Percentiles rank a stretch among this genome's conserved stretches.
phyloP scores from a whole-genome alignment of 1,140 invertebrate species.

The Nephila pilipes region DNA sequence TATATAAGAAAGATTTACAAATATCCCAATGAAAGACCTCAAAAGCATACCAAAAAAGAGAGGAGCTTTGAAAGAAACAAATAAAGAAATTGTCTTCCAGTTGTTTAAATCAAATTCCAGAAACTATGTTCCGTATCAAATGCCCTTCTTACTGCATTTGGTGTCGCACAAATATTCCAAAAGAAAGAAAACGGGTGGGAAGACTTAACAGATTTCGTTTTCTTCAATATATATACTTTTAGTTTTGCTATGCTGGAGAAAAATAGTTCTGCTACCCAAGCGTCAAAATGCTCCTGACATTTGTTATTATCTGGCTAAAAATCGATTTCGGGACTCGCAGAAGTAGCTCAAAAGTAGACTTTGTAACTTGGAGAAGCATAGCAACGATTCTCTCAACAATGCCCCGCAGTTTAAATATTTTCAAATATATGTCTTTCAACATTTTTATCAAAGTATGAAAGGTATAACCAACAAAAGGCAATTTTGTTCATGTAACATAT shows the following conservation, averaged over 20 bases:
- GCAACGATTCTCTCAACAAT: neutral
- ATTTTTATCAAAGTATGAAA: too few species aligned
- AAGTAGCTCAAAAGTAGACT: neutral
- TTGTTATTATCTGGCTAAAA: conserved; percentile 57
- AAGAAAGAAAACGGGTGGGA: neutral
- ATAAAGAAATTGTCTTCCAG: conserved; percentile 40
- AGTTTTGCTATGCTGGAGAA: conserved; percentile 12
- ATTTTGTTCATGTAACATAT: too few species aligned
- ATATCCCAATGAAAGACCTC: neutral
- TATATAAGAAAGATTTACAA: neutral
- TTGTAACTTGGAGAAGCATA: neutral
- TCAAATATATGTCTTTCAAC: neutral
- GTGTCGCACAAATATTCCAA: conserved; percentile 56
- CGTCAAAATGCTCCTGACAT: conserved; percentile 39
- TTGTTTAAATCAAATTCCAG: conserved; percentile 59
- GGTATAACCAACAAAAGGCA: too few species aligned
- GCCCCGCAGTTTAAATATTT: neutral
- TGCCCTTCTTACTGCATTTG: conserved; percentile 49
- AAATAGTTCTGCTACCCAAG: conserved; percentile 18
- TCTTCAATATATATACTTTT: conserved; percentile 5
- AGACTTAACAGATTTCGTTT: conserved; percentile 33
- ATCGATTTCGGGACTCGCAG: conserved; percentile 23
- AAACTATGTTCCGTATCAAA: conserved; percentile 53
- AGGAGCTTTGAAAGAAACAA: neutral
- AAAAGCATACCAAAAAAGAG: neutral